Conservation (phyloP, 2,888 invertebrate genomes). For the Euproctis similis region DNA sequence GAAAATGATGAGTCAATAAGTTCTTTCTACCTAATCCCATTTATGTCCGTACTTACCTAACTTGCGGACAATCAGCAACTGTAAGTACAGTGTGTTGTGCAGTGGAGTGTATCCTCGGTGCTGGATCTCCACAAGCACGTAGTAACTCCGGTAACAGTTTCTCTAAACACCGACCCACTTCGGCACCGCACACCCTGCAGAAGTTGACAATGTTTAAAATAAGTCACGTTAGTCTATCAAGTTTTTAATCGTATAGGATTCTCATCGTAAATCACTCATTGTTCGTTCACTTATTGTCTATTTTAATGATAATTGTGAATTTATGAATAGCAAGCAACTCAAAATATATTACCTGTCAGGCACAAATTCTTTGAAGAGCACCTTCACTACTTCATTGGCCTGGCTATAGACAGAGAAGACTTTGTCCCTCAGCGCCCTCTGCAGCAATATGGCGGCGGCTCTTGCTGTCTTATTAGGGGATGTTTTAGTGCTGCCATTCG, state of each 20-base stretch:
- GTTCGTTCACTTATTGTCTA: too few relatives aligned
- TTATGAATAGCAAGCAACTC: too few relatives aligned
- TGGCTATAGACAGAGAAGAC: constrained; percentile 91
- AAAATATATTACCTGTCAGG: constrained; percentile 77
- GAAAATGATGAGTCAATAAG: too few relatives aligned
- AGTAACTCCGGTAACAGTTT: constrained; percentile 87
- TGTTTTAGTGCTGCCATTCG: constrained; percentile 59
- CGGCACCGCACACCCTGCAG: constrained; percentile 87
- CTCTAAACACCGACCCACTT: constrained; percentile 88
- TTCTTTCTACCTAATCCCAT: too few relatives aligned
- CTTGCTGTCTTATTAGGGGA: constrained; percentile 87
- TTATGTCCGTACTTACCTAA: constrained; percentile 79
- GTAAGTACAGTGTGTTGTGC: constrained; percentile 91
- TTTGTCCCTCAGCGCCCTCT: constrained; percentile 88
- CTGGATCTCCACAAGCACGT: constrained; percentile 91
- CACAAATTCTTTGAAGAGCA: constrained; percentile 89
- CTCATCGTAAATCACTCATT: too few relatives aligned
- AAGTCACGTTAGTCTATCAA: too few relatives aligned
- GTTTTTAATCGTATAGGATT: too few relatives aligned
- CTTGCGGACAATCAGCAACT: constrained; percentile 87
- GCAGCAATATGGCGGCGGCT: constrained; percentile 86
- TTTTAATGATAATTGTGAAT: neutral
- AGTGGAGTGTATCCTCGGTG: constrained; percentile 89
- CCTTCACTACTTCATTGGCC: constrained; percentile 86
- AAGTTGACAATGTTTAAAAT: too few relatives aligned